A percentile compares a stretch with the other conserved stretches of the same genome.
Conservation (phyloP, 2,797 vertebrate species). For the Bovichtus diacanthus region DNA sequence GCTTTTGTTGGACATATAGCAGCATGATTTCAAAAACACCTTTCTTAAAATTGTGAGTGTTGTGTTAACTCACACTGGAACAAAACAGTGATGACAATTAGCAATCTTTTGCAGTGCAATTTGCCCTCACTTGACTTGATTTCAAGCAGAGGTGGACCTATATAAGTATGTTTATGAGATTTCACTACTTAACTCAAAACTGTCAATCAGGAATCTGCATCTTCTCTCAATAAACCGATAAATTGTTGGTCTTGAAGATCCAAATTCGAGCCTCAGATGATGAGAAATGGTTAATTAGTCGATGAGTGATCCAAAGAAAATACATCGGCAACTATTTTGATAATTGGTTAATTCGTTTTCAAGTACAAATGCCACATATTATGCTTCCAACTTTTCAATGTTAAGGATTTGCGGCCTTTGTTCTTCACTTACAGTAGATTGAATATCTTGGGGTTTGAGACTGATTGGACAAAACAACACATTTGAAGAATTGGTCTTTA, state of each 20-base stretch:
- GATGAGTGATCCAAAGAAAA: background rate
- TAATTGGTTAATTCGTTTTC: too few species aligned
- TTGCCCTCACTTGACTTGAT: background rate
- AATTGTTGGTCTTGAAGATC: background rate
- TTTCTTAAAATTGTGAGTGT: background rate
- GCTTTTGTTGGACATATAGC: background rate
- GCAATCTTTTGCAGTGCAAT: background rate
- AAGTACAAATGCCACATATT: too few species aligned
- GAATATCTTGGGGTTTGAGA: too few species aligned
- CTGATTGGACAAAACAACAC: too few species aligned
- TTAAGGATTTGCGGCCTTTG: too few species aligned
- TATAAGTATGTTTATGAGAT: background rate
- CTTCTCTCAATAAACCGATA: background rate
- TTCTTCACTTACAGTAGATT: too few species aligned
- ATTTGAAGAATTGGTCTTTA: background rate
- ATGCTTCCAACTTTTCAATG: too few species aligned
- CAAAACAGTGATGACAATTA: background rate
- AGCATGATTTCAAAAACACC: slow-evolving; percentile 11
- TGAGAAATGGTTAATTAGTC: background rate
- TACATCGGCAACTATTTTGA: background rate
- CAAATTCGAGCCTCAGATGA: background rate
- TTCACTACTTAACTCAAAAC: background rate
- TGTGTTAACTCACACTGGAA: background rate
- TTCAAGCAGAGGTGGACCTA: background rate
- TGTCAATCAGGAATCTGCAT: background rate